Percentiles rank a stretch among this genome's conserved stretches.
phyloP scores from a whole-genome alignment of 1,140 invertebrate genomes.

The silkworm (Bombyx mori) region ASM3026992v2 NC_085111.1:12192501-12193000 shows the following conservation, averaged over 20 bases:
- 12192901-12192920: slow-evolving; percentile 56
- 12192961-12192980: slow-evolving; percentile 37
- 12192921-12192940: slow-evolving; percentile 49
- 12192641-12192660: no score
- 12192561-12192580: no score
- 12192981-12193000: slow-evolving; percentile 12
- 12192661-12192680: no score
- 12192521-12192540: no score
- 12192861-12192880: slow-evolving; percentile 23
- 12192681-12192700: no score
- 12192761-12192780: neutral
- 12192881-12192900: slow-evolving; percentile 14
- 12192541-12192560: no score
- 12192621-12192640: no score
- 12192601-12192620: no score
- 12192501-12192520: no score
- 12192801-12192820: neutral
- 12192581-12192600: no score
- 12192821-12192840: slow-evolving; percentile 5
- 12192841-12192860: slow-evolving; percentile 30
- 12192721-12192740: no score
- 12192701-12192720: no score
- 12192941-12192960: slow-evolving; percentile 52
- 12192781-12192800: neutral
- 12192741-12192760: neutral